phyloP scores from a whole-genome alignment of 2,113 vertebrate genomes.

The Cnemophilus loriae region DNA sequence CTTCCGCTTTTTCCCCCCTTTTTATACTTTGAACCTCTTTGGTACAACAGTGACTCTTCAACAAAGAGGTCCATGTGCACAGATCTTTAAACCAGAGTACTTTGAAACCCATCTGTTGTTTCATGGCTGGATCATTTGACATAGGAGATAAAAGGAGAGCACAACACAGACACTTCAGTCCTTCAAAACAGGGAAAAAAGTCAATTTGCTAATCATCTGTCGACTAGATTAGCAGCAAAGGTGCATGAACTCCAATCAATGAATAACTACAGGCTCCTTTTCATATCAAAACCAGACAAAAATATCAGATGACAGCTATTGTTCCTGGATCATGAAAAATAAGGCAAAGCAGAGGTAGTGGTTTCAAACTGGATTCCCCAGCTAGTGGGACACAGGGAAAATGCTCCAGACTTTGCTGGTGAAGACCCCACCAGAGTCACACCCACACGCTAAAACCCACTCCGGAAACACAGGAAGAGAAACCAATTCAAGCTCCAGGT shows the following conservation, averaged over 20 bases:
- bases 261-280: neutral
- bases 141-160: constrained; percentile 13
- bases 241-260: constrained; percentile 22
- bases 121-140: constrained; percentile 1
- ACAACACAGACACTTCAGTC: neutral
- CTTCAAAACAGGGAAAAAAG: neutral
- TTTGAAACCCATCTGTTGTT: constrained; percentile 39
- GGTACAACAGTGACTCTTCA: neutral
- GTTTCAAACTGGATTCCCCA: neutral
- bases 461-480: neutral
- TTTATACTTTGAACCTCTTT: neutral
- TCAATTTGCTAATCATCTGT: constrained; percentile 49
- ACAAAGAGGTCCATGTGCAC: neutral
- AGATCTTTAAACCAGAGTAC: neutral
- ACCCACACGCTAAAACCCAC: neutral
- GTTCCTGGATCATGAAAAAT: neutral
- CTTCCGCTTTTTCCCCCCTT: neutral
- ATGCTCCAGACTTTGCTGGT: neutral
- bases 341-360: neutral
- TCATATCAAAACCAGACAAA: constrained; percentile 12
- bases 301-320: neutral
- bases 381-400: neutral
- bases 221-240: constrained; percentile 5
- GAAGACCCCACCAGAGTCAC: neutral
- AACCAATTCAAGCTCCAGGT: neutral